phyloP scores from a whole-genome alignment of 2,888 invertebrate species.

The Drosophila anceps region DNA sequence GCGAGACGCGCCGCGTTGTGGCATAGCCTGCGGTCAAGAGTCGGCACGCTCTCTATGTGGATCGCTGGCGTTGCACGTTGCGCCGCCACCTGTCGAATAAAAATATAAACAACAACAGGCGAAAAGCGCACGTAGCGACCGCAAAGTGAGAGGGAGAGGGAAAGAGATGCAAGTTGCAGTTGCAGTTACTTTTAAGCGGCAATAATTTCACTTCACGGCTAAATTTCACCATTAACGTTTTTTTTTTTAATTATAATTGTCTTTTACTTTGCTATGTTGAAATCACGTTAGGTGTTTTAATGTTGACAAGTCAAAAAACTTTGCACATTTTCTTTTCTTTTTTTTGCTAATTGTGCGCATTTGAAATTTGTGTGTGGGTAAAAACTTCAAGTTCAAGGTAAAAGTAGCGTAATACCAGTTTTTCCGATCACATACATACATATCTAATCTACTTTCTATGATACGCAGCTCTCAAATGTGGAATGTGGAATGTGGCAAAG shows the following conservation, averaged over 20 bases:
- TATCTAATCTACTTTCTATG: constrained; percentile 45
- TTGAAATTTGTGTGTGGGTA: constrained; percentile 17
- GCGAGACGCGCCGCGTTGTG: constrained; percentile 28
- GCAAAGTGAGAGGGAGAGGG: constrained; percentile 1
- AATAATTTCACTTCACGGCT: constrained; percentile 69
- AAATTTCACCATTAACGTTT: constrained; percentile 64
- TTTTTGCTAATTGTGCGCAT: constrained; percentile 15
- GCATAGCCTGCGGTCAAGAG: constrained; percentile 56
- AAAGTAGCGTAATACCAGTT: constrained; percentile 11
- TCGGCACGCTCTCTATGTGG: constrained; percentile 57
- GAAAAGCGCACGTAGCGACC: constrained; percentile 58
- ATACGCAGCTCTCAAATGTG: constrained; percentile 11
- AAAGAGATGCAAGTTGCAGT: constrained; percentile 23
- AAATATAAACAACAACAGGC: constrained; percentile 20
- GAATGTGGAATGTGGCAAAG: constrained; percentile 19
- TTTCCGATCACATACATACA: constrained; percentile 30
- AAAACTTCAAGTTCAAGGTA: constrained; percentile 28
- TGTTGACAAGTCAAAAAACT: constrained; percentile 34
- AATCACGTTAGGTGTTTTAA: constrained; percentile 34
- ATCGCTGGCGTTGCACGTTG: constrained; percentile 33
- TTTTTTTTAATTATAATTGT: constrained; percentile 45
- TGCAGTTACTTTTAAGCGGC: constrained; percentile 22
- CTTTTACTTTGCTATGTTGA: constrained; percentile 23
- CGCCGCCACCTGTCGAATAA: constrained; percentile 69
- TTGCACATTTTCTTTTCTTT: not conserved